These are phyloP conservation scores for Diabrotica undecimpunctata DNA, from an alignment of 1,140 invertebrate species.

Conservation along the genomic window DNA sequence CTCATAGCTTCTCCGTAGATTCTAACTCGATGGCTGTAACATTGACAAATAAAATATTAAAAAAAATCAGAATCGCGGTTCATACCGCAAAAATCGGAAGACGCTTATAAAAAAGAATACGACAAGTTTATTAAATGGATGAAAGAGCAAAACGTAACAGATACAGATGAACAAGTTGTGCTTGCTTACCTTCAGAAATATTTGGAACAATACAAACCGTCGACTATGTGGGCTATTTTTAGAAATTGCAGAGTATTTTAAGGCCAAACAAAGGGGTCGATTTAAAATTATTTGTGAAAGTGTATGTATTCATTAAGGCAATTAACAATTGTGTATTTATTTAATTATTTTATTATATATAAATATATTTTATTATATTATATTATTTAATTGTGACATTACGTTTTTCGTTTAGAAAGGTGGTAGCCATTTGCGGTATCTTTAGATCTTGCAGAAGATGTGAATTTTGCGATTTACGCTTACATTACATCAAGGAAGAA, in stretches of 20 bases:
- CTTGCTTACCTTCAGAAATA: background rate
- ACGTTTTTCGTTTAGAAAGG: background rate
- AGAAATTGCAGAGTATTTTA: background rate
- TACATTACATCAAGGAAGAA: too few relatives aligned
- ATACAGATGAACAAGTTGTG: too few relatives aligned
- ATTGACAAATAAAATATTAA: too few relatives aligned
- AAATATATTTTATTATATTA: background rate
- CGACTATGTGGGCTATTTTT: background rate
- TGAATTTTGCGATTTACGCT: background rate
- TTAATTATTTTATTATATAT: background rate
- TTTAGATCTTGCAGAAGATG: background rate
- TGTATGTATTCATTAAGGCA: background rate
- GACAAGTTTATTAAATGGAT: too few relatives aligned
- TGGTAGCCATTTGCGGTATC: background rate
- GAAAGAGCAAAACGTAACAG: too few relatives aligned
- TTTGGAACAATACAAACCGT: background rate
- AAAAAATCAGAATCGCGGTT: too few relatives aligned
- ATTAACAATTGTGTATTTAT: too few relatives aligned
- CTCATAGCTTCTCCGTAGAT: too few relatives aligned
- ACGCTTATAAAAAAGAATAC: too few relatives aligned
- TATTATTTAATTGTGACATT: background rate
- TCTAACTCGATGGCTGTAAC: too few relatives aligned
- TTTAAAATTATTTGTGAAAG: constrained; percentile 4
- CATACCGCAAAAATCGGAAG: too few relatives aligned
- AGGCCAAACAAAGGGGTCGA: background rate